Evolutionary conservation across 2,888 invertebrate genomes (phyloP), one percentile per base, ranked within the genome.

Genomic region (Erebia ligea): DNA sequence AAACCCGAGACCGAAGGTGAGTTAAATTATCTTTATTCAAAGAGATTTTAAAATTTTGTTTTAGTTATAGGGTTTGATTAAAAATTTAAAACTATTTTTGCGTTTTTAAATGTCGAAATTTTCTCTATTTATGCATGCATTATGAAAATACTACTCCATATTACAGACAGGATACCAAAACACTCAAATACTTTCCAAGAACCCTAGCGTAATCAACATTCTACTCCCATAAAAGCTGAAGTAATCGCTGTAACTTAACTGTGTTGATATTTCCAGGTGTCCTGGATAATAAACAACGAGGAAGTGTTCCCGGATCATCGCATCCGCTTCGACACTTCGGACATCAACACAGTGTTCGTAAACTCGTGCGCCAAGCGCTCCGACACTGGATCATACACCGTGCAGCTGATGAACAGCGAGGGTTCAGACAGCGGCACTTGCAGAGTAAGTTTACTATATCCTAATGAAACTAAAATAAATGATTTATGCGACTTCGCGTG

Each of bases 361-460:
- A 99, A 99, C 88, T 97, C 97, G 80, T 96, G 95, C 67, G 98
- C 99, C 0, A 97, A 98, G 88, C 95, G 99, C 62, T 95, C 96
- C 0, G 99, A 99, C 86, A 97, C 98, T 21, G 99, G 99, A 62
- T 96, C 96, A 9, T 99, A 99, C 86, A 97, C 97, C 0, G 97
- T 99, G 63, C 97, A 97, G 82, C 94, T 99, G 78, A 95, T 96
- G 13, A 99, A 99, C 89, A 95, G 95, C 76, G 97, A 98, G 80
- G 99, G 99, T 17, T 97, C 97, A 1, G 99, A 99, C 86, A 96
- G 98, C 10, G 98, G 97, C 40, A 95, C 97, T 48, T 98, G 99
- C 93, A 97, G 97, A 89, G 99, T 94, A 76, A 86, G 91, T 82
- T 21, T 13, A 13, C 57, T 13, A 15, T 9, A 19, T 13, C 10